Evolutionary conservation across 2,113 vertebrate species (phyloP).

Genomic region (Tachuris rubrigastra): DNA sequence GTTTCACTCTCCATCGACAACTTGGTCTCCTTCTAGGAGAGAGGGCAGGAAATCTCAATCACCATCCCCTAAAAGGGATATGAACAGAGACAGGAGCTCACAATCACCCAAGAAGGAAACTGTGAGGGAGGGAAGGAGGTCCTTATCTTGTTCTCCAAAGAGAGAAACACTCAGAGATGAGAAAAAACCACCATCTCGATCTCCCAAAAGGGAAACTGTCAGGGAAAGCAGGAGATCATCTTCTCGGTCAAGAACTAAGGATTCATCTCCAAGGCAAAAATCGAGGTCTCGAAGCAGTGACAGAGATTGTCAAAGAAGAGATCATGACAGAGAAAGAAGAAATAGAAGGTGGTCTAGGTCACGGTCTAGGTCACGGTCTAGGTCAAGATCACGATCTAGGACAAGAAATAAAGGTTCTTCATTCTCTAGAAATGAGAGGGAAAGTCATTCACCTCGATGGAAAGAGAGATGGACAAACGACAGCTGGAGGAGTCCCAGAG

Average conservation of each 20-base stretch:
- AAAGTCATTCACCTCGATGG: slow-evolving; percentile 83
- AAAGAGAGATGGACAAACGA: slow-evolving; percentile 83
- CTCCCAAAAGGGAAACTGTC: slow-evolving; percentile 80
- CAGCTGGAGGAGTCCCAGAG: slow-evolving; percentile 78
- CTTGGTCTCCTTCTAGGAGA: slow-evolving; percentile 86
- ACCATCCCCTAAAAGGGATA: slow-evolving; percentile 78
- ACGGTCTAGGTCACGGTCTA: slow-evolving; percentile 80
- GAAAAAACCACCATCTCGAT: slow-evolving; percentile 77
- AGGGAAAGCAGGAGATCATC: slow-evolving; percentile 75
- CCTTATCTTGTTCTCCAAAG: slow-evolving; percentile 72
- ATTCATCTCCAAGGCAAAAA: slow-evolving; percentile 73
- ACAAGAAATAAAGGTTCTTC: slow-evolving; percentile 77
- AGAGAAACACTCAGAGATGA: slow-evolving; percentile 55
- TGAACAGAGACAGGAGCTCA: slow-evolving; percentile 69
- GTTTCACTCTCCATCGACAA: slow-evolving; percentile 93
- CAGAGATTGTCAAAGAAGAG: slow-evolving; percentile 79
- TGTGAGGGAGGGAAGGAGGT: slow-evolving; percentile 48
- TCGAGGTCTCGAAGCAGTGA: slow-evolving; percentile 83
- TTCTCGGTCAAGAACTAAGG: slow-evolving; percentile 63
- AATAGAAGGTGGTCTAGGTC: slow-evolving; percentile 81
- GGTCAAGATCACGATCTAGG: slow-evolving; percentile 82
- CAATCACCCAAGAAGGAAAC: slow-evolving; percentile 72
- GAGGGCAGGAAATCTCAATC: slow-evolving; percentile 76
- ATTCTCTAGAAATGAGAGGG: slow-evolving; percentile 77
- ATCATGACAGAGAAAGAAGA: slow-evolving; percentile 81